These are phyloP conservation scores for Leptinotarsa peninsularis DNA, from an alignment of 2,888 invertebrate species.

Conservation along the genomic window DNA sequence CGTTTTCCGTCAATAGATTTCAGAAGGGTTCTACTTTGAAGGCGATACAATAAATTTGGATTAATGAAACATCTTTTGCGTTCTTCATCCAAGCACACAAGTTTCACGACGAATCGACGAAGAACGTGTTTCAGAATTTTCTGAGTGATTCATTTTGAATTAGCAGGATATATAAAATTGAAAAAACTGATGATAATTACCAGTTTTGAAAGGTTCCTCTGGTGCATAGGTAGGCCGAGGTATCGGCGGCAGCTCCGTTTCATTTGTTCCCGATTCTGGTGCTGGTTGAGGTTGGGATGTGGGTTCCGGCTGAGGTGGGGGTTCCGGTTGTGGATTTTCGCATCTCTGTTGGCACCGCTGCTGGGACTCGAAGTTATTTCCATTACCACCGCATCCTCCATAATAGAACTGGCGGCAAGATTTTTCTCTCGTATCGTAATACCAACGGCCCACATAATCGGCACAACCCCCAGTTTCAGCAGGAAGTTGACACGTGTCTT, in stretches of 20 bases:
- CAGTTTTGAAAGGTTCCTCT: background rate
- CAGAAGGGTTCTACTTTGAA: too few relatives aligned
- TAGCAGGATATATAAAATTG: background rate
- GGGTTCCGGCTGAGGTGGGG: conserved; percentile 26
- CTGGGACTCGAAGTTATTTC: conserved; percentile 83
- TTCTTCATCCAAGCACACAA: too few relatives aligned
- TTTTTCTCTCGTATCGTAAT: conserved; percentile 81
- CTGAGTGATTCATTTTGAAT: too few relatives aligned
- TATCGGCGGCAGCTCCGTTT: background rate
- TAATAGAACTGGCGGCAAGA: conserved; percentile 86
- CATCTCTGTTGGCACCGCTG: conserved; percentile 77
- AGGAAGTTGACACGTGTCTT: conserved; percentile 80
- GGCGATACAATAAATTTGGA: too few relatives aligned
- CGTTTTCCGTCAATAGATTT: too few relatives aligned
- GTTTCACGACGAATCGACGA: too few relatives aligned
- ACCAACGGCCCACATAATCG: conserved; percentile 82
- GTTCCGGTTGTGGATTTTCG: conserved; percentile 60
- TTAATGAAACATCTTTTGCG: too few relatives aligned
- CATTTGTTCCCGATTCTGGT: conserved; percentile 47
- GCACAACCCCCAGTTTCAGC: conserved; percentile 82
- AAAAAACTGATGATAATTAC: background rate
- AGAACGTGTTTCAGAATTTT: too few relatives aligned
- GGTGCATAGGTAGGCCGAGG: background rate
- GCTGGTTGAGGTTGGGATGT: conserved; percentile 37
- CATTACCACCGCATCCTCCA: conserved; percentile 93